Percentiles rank a stretch among this genome's conserved stretches.
Conservation (phyloP, 2,888 invertebrate species). For the Ennomos fuscantarius region DNA sequence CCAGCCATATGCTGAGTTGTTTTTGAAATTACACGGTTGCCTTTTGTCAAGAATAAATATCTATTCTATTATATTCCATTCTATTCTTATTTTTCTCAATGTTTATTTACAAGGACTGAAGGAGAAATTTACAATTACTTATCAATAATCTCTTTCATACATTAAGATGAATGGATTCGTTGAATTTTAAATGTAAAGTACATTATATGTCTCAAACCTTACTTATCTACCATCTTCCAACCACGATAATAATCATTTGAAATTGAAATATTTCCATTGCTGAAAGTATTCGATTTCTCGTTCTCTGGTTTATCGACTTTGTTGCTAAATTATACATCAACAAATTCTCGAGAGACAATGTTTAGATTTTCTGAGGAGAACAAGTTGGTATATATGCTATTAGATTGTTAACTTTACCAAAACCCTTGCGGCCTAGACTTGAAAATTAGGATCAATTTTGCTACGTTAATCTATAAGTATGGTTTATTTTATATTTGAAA, state of each 20-base stretch:
- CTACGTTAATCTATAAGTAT: background rate
- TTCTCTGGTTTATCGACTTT: slow-evolving; percentile 5
- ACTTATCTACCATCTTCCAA: slow-evolving; percentile 9
- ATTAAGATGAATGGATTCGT: no score
- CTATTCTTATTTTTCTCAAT: no score
- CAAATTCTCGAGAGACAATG: slow-evolving; percentile 3
- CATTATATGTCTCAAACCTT: slow-evolving; percentile 7
- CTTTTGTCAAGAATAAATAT: no score
- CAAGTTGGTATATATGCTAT: slow-evolving; percentile 15
- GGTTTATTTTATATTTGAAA: no score
- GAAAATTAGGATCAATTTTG: slow-evolving; percentile 9
- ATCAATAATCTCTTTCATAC: background rate
- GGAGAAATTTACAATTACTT: background rate
- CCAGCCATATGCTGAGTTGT: no score
- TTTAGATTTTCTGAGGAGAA: slow-evolving; percentile 6
- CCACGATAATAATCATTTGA: slow-evolving; percentile 13
- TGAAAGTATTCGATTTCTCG: slow-evolving; percentile 4
- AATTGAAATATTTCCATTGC: slow-evolving; percentile 16
- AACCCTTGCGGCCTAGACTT: slow-evolving; percentile 13
- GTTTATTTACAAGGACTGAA: no score
- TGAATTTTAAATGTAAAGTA: no score
- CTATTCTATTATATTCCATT: no score
- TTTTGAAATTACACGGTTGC: no score
- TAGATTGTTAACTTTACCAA: slow-evolving; percentile 12
- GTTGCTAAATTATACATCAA: slow-evolving; percentile 8